Conservation (phyloP, 1,140 invertebrate genomes). For the Tetragonula clypearis region DNA sequence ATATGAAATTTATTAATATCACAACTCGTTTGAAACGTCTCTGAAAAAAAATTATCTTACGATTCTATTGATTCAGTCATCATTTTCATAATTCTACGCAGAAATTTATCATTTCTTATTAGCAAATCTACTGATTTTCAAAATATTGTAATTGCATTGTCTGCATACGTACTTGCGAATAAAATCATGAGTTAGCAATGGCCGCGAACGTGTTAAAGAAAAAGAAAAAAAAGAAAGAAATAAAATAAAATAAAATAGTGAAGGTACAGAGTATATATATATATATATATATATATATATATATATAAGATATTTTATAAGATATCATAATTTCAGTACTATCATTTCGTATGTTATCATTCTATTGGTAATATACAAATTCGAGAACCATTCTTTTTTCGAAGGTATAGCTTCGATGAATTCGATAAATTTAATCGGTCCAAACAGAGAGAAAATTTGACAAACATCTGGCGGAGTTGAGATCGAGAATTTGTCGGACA, state of each 20-base stretch:
- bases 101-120: too few relatives aligned
- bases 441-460: not conserved
- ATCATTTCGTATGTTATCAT: not conserved
- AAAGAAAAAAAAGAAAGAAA: too few relatives aligned
- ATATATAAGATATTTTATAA: not conserved
- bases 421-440: not conserved
- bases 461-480: not conserved
- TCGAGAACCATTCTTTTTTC: conserved; percentile 3
- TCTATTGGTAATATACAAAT: not conserved
- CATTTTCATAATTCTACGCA: too few relatives aligned
- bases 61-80: too few relatives aligned
- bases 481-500: not conserved
- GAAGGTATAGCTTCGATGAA: too few relatives aligned
- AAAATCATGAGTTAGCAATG: not conserved
- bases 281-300: too few relatives aligned
- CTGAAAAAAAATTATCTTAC: too few relatives aligned
- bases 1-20: too few relatives aligned
- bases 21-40: too few relatives aligned
- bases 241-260: not conserved
- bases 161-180: too few relatives aligned
- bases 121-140: too few relatives aligned
- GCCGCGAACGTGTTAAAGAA: not conserved
- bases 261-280: not conserved
- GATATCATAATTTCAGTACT: not conserved
- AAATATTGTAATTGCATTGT: too few relatives aligned